phyloP scores from a whole-genome alignment of 2,797 vertebrate genomes.

The Ceryle rudis region DNA sequence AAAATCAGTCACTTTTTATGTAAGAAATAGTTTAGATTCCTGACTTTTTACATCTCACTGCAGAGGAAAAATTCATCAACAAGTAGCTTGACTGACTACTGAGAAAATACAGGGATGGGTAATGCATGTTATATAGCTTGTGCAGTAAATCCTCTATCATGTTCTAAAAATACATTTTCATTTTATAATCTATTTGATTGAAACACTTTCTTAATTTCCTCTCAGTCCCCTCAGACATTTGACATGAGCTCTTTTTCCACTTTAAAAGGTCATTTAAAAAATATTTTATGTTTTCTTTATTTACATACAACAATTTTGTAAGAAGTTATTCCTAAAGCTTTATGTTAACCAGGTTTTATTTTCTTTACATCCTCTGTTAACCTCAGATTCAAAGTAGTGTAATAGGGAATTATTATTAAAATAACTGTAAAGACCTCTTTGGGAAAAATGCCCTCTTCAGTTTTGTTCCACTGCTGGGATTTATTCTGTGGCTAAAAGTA shows the following conservation, averaged over 20 bases:
- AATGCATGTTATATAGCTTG: neutral
- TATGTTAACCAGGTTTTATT: neutral
- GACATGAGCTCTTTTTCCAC: neutral
- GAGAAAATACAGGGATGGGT: neutral
- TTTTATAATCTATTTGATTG: neutral
- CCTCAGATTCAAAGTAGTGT: neutral
- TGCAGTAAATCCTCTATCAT: neutral
- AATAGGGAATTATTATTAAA: neutral
- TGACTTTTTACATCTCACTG: neutral
- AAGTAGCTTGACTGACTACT: neutral
- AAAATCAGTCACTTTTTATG: neutral
- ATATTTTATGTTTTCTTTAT: neutral
- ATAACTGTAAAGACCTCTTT: neutral
- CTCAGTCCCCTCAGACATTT: neutral
- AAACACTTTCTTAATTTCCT: neutral
- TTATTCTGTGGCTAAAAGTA: rapidly evolving
- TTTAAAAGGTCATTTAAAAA: neutral
- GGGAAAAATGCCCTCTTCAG: neutral
- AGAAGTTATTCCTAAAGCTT: neutral
- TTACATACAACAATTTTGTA: rapidly evolving
- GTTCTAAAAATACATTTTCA: neutral
- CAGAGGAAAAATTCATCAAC: neutral
- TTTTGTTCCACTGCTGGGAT: neutral
- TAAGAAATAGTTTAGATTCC: neutral
- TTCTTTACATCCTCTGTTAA: neutral